Conservation (phyloP, 2,797 vertebrate genomes). For the Xenopus petersii region DNA sequence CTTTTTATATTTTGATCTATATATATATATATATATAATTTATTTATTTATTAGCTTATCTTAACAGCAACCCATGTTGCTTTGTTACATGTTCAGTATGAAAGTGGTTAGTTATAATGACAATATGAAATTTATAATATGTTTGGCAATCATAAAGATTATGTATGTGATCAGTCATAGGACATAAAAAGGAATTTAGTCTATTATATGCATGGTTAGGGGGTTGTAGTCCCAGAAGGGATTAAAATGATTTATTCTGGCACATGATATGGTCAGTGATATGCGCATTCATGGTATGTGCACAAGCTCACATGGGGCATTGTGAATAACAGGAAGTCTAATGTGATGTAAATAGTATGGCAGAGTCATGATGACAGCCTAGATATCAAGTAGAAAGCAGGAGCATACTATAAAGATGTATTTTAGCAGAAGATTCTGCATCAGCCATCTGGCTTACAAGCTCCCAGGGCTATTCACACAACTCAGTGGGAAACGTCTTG, state of each 20-base stretch:
- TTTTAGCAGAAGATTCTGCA: constrained; percentile 56
- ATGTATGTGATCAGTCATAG: constrained; percentile 40
- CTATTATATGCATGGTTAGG: constrained; percentile 41
- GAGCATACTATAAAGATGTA: constrained; percentile 70
- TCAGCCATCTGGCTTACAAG: constrained; percentile 79
- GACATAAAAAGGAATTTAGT: constrained; percentile 39
- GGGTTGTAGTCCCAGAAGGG: constrained; percentile 40
- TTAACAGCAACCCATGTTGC: no score
- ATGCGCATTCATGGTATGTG: constrained; percentile 81
- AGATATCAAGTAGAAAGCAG: constrained; percentile 40
- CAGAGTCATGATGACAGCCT: constrained; percentile 62
- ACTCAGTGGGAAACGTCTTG: constrained; percentile 51
- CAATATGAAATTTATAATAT: no score
- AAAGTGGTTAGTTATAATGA: no score
- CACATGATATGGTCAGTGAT: constrained; percentile 63
- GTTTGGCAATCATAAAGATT: constrained; percentile 43
- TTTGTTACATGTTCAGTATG: no score
- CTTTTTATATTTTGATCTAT: no score
- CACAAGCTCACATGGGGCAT: constrained; percentile 78
- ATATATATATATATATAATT: no score
- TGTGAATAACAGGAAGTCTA: constrained; percentile 87
- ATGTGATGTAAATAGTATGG: constrained; percentile 96
- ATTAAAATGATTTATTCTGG: constrained; percentile 44
- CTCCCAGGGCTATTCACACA: constrained; percentile 40
- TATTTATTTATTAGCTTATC: no score